phyloP scores from a whole-genome alignment of 2,797 vertebrate species.

The Poecilia velifera region DNA sequence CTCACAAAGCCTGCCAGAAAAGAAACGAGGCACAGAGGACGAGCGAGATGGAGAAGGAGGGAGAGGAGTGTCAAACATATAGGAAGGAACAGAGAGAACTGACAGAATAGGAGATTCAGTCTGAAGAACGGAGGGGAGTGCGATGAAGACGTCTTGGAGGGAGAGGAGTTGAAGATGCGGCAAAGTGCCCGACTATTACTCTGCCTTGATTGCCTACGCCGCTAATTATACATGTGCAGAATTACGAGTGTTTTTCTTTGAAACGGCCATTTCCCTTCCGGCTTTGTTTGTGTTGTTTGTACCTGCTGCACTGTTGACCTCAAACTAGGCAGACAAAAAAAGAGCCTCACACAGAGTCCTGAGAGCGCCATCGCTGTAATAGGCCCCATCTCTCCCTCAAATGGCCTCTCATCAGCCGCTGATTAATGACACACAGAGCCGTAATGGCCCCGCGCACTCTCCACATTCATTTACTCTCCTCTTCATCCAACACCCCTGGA shows the following conservation, averaged over 20 bases:
- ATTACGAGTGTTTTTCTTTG: constrained; percentile 19
- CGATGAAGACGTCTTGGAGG: constrained; percentile 42
- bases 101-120: constrained; percentile 56
- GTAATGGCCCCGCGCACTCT: constrained; percentile 62
- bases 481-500: constrained; percentile 62
- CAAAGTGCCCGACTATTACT: constrained; percentile 21
- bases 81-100: constrained; percentile 53
- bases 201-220: constrained; percentile 21
- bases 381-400: constrained; percentile 64
- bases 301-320: constrained; percentile 61
- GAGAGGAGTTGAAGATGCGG: constrained; percentile 10
- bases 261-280: constrained; percentile 50
- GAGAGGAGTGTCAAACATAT: constrained; percentile 48
- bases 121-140: constrained; percentile 45
- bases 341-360: constrained; percentile 52
- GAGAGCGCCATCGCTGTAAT: constrained; percentile 64
- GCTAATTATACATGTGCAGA: constrained; percentile 31
- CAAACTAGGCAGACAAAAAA: constrained; percentile 46
- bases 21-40: constrained; percentile 43
- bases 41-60: constrained; percentile 42
- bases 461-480: constrained; percentile 66
- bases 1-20: constrained; percentile 56
- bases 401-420: constrained; percentile 73
- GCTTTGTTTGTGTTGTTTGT: constrained; percentile 57
- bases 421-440: constrained; percentile 74